Evolutionary conservation across 2,113 vertebrate genomes (phyloP).

Genomic region (Rhinopithecus roxellana): DNA sequence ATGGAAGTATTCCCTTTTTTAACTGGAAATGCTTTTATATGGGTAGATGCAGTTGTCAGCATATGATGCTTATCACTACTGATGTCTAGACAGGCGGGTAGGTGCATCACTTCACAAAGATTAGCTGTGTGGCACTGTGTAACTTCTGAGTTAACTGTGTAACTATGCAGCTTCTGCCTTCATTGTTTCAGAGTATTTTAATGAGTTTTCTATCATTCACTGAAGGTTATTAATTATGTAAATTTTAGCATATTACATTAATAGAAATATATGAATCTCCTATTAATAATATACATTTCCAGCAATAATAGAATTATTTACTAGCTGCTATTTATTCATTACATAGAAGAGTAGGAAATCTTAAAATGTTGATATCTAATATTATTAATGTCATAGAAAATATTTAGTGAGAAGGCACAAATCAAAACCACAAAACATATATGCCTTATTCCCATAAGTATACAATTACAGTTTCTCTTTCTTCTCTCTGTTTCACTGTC

Average conservation of each 20-base stretch:
- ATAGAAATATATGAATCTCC: background rate
- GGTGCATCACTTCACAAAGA: background rate
- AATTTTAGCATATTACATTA: background rate
- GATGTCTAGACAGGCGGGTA: background rate
- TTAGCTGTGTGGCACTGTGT: background rate
- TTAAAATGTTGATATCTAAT: background rate
- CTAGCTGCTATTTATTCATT: background rate
- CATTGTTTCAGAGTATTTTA: background rate
- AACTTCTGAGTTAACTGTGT: background rate
- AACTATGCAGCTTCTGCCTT: background rate
- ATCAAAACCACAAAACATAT: background rate
- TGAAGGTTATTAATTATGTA: background rate
- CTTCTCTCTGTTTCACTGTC: background rate
- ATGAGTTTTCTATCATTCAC: background rate
- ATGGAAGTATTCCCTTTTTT: accelerated
- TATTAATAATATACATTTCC: background rate
- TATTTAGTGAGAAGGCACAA: background rate
- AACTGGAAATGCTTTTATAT: background rate
- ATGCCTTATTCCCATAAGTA: background rate
- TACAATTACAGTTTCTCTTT: background rate
- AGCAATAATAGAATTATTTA: background rate
- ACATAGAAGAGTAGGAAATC: background rate
- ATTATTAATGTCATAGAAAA: background rate
- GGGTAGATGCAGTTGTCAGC: background rate
- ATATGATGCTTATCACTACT: background rate